Evolutionary conservation across 2,113 vertebrate species (phyloP).

Genomic region (Ophthalmolycus amberensis): DNA sequence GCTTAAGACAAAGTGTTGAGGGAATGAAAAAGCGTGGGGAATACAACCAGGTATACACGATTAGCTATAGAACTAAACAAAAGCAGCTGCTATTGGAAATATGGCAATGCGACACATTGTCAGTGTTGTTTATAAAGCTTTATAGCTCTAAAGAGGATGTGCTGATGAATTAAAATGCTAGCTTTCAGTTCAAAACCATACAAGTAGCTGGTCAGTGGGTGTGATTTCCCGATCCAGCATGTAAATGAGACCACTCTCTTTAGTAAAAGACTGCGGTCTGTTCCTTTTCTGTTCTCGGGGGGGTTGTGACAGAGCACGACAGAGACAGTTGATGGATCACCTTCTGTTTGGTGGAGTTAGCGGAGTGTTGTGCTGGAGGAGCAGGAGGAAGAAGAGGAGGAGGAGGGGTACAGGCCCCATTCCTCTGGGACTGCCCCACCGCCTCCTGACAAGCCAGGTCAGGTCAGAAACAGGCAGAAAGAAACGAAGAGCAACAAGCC

Average conservation of each 20-base stretch:
- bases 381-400: conserved; percentile 35
- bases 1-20: background rate
- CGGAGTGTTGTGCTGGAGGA: conserved; percentile 56
- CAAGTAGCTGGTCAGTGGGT: background rate
- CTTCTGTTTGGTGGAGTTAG: conserved; percentile 74
- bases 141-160: background rate
- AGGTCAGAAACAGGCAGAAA: conserved; percentile 16
- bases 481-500: conserved; percentile 21
- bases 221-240: background rate
- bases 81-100: background rate
- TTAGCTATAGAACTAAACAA: background rate
- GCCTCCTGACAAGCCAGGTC: conserved; percentile 62
- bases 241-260: background rate
- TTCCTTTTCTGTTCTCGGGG: background rate
- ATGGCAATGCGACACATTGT: no score
- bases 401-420: conserved; percentile 63
- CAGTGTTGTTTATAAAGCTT: background rate
- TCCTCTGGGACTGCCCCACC: conserved; percentile 69
- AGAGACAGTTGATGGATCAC: conserved; percentile 63
- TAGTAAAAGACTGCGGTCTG: background rate
- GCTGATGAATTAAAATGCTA: background rate
- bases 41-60: background rate
- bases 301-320: background rate
- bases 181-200: background rate
- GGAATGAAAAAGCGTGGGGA: background rate